These are phyloP conservation scores for Sinonovacula constricta DNA, from an alignment of 1,140 invertebrate genomes.

Conservation along the genomic window DNA sequence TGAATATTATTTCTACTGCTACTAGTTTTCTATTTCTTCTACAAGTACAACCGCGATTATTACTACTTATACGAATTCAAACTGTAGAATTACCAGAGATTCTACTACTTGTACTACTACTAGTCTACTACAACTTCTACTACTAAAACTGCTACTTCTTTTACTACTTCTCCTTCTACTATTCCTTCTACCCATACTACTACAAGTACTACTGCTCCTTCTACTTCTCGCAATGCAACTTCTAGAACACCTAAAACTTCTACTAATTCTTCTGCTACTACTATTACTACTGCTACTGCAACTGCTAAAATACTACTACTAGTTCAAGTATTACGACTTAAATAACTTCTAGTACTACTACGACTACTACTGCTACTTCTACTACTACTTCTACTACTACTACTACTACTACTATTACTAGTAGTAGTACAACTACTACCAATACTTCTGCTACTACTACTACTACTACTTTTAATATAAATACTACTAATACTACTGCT, in stretches of 20 bases:
- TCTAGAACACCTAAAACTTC: slow-evolving; percentile 45
- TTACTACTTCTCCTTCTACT: slow-evolving; percentile 38
- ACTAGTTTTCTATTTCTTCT: not conserved
- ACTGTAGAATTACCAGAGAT: not conserved
- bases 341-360: slow-evolving; percentile 24
- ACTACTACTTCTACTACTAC: slow-evolving; percentile 33
- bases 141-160: slow-evolving; percentile 34
- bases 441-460: too few species aligned
- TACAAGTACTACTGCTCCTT: slow-evolving; percentile 39
- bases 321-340: slow-evolving; percentile 10
- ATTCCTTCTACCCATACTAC: slow-evolving; percentile 19
- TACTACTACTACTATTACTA: slow-evolving; percentile 50
- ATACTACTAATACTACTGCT: too few species aligned
- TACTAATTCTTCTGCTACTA: slow-evolving; percentile 36
- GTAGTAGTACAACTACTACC: slow-evolving; percentile 33
- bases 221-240: slow-evolving; percentile 41
- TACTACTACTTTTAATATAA: slow-evolving; percentile 42
- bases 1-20: too few species aligned
- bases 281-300: slow-evolving; percentile 35
- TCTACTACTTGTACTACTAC: slow-evolving; percentile 16
- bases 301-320: slow-evolving; percentile 7
- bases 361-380: too few species aligned
- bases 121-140: too few species aligned
- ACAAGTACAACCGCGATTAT: not conserved
- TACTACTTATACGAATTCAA: not conserved